These are phyloP conservation scores for Fragum sueziense DNA, from an alignment of 2,888 invertebrate species.

Conservation along the genomic window DNA sequence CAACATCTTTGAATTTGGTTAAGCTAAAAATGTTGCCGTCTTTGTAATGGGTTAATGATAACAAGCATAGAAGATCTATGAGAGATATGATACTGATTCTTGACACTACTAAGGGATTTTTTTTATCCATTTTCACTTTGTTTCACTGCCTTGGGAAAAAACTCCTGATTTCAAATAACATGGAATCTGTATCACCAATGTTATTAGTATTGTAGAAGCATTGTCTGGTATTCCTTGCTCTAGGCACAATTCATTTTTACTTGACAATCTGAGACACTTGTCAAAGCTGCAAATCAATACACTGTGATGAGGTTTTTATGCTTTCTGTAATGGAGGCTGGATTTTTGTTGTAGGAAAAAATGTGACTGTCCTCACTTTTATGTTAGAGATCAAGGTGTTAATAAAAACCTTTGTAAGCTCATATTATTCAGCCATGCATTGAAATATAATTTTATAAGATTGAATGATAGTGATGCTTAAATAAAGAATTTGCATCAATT, in stretches of 20 bases:
- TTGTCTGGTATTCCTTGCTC: slow-evolving; percentile 10
- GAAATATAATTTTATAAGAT: too few species aligned
- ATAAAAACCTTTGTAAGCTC: too few species aligned
- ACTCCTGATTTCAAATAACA: slow-evolving; percentile 19
- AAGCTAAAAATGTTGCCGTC: too few species aligned
- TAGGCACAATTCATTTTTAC: slow-evolving; percentile 20
- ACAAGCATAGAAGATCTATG: too few species aligned
- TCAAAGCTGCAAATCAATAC: slow-evolving; percentile 19
- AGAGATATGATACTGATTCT: not conserved
- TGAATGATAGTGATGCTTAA: not conserved
- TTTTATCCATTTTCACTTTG: not conserved
- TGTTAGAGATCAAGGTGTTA: not conserved
- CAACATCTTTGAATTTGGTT: too few species aligned
- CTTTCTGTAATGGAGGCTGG: not conserved
- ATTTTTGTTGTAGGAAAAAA: too few species aligned
- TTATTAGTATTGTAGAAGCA: slow-evolving; percentile 9
- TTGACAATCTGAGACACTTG: slow-evolving; percentile 7
- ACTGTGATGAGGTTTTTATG: not conserved
- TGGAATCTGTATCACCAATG: slow-evolving; percentile 8
- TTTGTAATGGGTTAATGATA: too few species aligned
- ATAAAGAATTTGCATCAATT: not conserved
- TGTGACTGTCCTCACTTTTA: too few species aligned
- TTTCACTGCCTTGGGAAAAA: not conserved
- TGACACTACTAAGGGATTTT: not conserved
- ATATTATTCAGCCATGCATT: too few species aligned